Percentiles rank a stretch among this genome's conserved stretches.
phyloP scores from a whole-genome alignment of 1,140 invertebrate genomes.

The Himalopsyche phryganea region DNA sequence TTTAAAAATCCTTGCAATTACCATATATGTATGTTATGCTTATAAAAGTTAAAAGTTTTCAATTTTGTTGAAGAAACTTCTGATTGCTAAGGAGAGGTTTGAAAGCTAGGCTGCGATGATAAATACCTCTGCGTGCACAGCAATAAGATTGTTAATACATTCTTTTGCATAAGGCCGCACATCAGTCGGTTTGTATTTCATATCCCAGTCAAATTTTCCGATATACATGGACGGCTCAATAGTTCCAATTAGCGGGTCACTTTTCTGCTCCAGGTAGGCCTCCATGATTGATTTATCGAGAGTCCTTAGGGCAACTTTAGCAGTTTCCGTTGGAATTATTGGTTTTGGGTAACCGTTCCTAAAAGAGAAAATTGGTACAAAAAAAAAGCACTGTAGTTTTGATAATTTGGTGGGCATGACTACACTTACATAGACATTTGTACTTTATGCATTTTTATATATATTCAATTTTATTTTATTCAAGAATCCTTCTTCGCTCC shows the following conservation, averaged over 20 bases:
- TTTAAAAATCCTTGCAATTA: too few relatives aligned
- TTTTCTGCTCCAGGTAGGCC: slow-evolving; percentile 87
- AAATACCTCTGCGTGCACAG: slow-evolving; percentile 85
- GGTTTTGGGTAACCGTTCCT: slow-evolving; percentile 70
- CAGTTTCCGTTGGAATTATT: slow-evolving; percentile 56
- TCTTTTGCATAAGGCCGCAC: slow-evolving; percentile 89
- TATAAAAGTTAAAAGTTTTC: too few relatives aligned
- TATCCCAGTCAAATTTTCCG: slow-evolving; percentile 82
- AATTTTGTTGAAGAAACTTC: too few relatives aligned
- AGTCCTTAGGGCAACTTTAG: slow-evolving; percentile 57
- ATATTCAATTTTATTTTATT: background rate
- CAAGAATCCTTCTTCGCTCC: too few relatives aligned
- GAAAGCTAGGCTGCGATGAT: too few relatives aligned
- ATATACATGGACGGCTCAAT: slow-evolving; percentile 95
- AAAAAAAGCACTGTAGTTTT: too few relatives aligned
- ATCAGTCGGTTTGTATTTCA: slow-evolving; percentile 68
- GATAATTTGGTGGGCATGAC: too few relatives aligned
- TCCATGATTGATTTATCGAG: slow-evolving; percentile 71
- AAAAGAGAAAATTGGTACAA: slow-evolving; percentile 5
- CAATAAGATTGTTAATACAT: slow-evolving; percentile 86
- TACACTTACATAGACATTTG: too few relatives aligned
- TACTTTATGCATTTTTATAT: too few relatives aligned
- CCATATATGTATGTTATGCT: too few relatives aligned
- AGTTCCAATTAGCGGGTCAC: slow-evolving; percentile 87
- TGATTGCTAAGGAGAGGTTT: too few relatives aligned